These are phyloP conservation scores for Notarius lentiginosus DNA, from an alignment of 2,113 vertebrate species.

Conservation along the genomic window DNA sequence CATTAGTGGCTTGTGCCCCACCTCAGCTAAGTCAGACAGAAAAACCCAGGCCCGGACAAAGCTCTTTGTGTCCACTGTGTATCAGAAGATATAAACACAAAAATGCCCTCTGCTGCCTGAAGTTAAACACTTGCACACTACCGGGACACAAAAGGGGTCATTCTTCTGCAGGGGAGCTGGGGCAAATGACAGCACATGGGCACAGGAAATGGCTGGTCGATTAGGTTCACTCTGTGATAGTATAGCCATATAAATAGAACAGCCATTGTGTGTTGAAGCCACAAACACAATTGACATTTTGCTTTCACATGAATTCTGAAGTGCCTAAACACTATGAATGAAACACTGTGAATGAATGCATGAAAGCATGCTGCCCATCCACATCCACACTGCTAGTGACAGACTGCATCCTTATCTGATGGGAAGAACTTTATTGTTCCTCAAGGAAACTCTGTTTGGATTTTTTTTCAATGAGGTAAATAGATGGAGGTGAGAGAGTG, in stretches of 20 bases:
- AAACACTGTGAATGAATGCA: neutral
- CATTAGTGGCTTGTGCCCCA: constrained; percentile 55
- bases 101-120: constrained; percentile 82
- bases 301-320: neutral
- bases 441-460: constrained; percentile 75
- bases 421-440: constrained; percentile 80
- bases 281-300: constrained; percentile 33
- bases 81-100: constrained; percentile 91
- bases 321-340: neutral
- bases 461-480: constrained; percentile 74
- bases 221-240: constrained; percentile 96
- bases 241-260: constrained; percentile 82
- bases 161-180: constrained; percentile 85
- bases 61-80: constrained; percentile 83
- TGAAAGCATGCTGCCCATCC: neutral
- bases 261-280: constrained; percentile 79
- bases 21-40: constrained; percentile 74
- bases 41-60: constrained; percentile 78
- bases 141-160: constrained; percentile 83
- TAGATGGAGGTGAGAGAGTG: neutral
- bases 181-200: constrained; percentile 83
- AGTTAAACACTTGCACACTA: constrained; percentile 90
- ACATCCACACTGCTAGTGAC: neutral
- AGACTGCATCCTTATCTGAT: constrained; percentile 74
- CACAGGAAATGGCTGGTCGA: constrained; percentile 93